Evolutionary conservation across 2,888 invertebrate species (phyloP), one percentile per base, ranked within the genome.

Genomic region (Girardia tigrina): DNA sequence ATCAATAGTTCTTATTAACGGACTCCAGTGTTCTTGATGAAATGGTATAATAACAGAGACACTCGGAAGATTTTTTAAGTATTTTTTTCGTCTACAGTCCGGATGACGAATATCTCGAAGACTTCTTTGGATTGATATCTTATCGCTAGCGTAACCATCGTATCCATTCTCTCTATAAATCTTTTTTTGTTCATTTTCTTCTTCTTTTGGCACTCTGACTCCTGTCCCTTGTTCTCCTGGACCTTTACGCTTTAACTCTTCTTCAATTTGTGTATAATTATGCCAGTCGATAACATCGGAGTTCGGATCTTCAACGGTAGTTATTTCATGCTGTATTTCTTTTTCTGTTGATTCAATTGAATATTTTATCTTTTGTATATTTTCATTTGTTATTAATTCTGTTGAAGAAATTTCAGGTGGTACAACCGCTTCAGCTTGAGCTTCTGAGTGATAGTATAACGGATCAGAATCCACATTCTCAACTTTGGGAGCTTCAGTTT

Each of bases 31-130:
- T 82, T 94, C 94, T 81, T 94, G 92, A 84, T 91, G 92, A 82
- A 93, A 94, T 0, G 94, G 93, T 26, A 94, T 89, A 75, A 94
- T 89, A 2, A 94, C 89, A 82, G 91, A 92, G n/a, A 90, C 90
- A 0, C 89, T 88, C 0, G 91, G 91, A 77, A 92, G 84, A 0
- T 88, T 86, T 78, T 87, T 87, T 75, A 89, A 84, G 81, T 92
- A 91, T 79, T 87, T 86, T 81, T 88, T 89, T 27, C 85, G 85
- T 79, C 86, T 87, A 82, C 92, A 92, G 4, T 85, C 85, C 29
- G 83, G 81, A 80, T 88, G 87, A 29, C 88, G 81, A 73, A 88
- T 86, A 80, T 88, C 88, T 77, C 85, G 85, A 28, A 88, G 79
- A 0, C 94, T 90, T 73, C 95, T 88, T 84, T 94, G 90, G 16